These are phyloP conservation scores for Acanthacorydalis orientalis DNA, from an alignment of 2,888 invertebrate genomes.

Conservation along the genomic window DNA sequence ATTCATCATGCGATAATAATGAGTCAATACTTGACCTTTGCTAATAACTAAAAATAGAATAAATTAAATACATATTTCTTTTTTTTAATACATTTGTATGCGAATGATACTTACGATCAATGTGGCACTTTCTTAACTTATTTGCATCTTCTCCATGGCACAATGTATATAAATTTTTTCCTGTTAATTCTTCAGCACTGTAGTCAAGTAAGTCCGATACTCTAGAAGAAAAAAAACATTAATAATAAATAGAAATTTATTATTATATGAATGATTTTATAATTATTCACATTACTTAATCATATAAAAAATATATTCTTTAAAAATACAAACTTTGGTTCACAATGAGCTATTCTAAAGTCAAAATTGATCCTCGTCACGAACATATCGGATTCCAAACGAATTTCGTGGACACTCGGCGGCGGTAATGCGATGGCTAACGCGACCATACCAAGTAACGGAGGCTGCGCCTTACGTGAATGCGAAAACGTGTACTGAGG, in stretches of 20 bases:
- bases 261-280: too few relatives aligned
- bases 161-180: constrained; percentile 82
- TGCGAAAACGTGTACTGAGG: constrained; percentile 88
- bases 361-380: constrained; percentile 92
- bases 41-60: constrained; percentile 58
- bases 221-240: constrained; percentile 31
- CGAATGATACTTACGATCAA: constrained; percentile 67
- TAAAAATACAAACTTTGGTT: constrained; percentile 59
- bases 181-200: constrained; percentile 82
- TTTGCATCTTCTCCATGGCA: constrained; percentile 94
- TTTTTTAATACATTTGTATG: background rate
- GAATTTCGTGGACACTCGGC: constrained; percentile 91
- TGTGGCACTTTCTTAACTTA: constrained; percentile 83
- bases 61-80: background rate
- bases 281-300: background rate
- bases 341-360: constrained; percentile 92
- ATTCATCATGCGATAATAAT: constrained; percentile 92
- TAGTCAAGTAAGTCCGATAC: constrained; percentile 87
- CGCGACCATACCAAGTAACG: constrained; percentile 84
- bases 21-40: constrained; percentile 92
- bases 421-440: constrained; percentile 92
- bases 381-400: constrained; percentile 90
- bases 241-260: background rate
- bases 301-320: background rate
- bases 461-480: constrained; percentile 72